Base-by-base conservation (phyloP, 2,797 vertebrate species). In the Siniperca obscura region DNA sequence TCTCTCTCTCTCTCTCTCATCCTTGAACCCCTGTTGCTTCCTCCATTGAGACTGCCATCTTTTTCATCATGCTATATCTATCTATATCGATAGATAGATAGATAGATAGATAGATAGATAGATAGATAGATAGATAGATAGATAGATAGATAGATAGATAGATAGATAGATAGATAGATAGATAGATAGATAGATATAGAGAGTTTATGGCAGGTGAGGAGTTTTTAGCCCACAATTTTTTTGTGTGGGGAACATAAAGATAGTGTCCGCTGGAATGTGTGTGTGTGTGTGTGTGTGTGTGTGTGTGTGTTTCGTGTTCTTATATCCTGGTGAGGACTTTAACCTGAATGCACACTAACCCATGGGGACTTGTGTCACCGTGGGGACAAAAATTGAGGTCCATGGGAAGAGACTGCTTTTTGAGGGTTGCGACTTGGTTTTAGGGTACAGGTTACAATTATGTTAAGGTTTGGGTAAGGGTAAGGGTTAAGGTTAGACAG, bases 21-120 rank as follows among this genome's bases (percentile, higher is more conserved):
- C 79, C 89, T 86, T 89, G 83, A 87, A 87, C 68, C 78, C 74
- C 71, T 50, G 36, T 81, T 80, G 67, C 71, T 76, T 83, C 55
- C 72, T 78, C 71, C 30, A 77, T 9, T 62, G 8, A 84, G 59
- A 68, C 44, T 76, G 76, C 71, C 71, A 42, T 67, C 70, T 81
- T 69, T 70, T 57, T 60, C 40, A 22, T 61, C 68, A 68, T 40
- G 50, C 21, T 30, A 30, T 30, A 30, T 30, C 27, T 30, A 30
- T 30, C 27, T 30, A 30, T 30, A 30, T 30, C 27, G 3, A 30
- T 48, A 67, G 48, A 50, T 19, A 25, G 36, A 40, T 13, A 44
- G 44, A 27, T 44, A 36, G 4, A 19, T 16, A 68, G 12, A 57
- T 30, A n/a, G 27, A 30, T 30, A 38, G 40, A 52, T 48, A 67